Evolutionary conservation across 2,113 vertebrate genomes (phyloP).

Genomic region (Bubo blakistoni): DNA sequence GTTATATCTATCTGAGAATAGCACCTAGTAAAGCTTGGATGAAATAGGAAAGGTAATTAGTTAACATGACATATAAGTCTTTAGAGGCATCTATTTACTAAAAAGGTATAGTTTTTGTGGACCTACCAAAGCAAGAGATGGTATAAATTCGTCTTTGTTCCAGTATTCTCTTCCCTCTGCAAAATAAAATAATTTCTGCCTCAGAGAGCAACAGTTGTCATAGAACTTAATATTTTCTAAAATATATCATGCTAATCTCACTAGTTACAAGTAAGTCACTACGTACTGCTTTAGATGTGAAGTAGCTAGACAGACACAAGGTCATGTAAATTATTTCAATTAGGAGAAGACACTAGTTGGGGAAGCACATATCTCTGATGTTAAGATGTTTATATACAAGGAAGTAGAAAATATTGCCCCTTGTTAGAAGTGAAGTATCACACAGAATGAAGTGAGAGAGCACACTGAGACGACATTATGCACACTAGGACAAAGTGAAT

Average conservation of each 20-base stretch:
- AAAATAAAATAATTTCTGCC: not conserved
- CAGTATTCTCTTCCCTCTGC: not conserved
- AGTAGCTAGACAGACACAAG: not conserved
- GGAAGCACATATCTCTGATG: not conserved
- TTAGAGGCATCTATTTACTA: not conserved
- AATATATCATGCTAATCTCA: not conserved
- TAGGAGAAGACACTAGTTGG: not conserved
- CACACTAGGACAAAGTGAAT: not conserved
- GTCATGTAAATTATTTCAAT: constrained; percentile 17
- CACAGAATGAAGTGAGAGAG: not conserved
- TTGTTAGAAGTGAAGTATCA: not conserved
- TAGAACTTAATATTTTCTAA: not conserved
- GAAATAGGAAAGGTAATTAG: not conserved
- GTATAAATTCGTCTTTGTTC: not conserved
- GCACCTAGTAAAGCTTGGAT: not conserved
- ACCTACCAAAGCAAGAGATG: not conserved
- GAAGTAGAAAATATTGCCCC: constrained; percentile 1
- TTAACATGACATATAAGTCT: not conserved
- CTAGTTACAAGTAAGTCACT: not conserved
- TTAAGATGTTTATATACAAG: not conserved
- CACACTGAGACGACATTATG: not conserved
- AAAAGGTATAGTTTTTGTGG: not conserved
- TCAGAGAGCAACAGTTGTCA: not conserved
- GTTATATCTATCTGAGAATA: not conserved
- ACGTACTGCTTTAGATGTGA: not conserved